Conservation (phyloP, 2,888 invertebrate genomes). For the Ophion slaviceki region DNA sequence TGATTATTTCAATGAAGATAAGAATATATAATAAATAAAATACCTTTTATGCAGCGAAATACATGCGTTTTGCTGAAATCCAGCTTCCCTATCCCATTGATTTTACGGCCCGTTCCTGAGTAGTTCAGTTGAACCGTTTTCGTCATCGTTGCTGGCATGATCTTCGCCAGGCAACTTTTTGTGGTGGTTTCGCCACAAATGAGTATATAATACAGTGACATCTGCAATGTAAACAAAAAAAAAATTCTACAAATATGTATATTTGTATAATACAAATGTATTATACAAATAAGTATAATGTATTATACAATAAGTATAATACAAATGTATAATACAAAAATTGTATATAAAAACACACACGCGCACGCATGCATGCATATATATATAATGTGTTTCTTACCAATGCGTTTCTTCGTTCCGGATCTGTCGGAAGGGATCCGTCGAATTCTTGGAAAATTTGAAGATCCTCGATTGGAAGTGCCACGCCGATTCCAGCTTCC, state of each 20-base stretch:
- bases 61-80: slow-evolving; percentile 33
- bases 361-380: no score
- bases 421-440: not conserved
- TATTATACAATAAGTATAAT: no score
- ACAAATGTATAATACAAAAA: no score
- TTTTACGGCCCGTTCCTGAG: slow-evolving; percentile 42
- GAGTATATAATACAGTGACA: slow-evolving; percentile 15
- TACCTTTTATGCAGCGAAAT: slow-evolving; percentile 31
- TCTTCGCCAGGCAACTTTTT: slow-evolving; percentile 23
- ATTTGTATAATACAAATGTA: no score
- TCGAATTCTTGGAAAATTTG: slow-evolving; percentile 10
- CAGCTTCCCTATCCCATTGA: slow-evolving; percentile 15
- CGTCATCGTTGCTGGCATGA: slow-evolving; percentile 32
- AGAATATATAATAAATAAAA: not conserved
- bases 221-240: slow-evolving; percentile 24
- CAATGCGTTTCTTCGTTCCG: slow-evolving; percentile 13
- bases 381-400: not conserved
- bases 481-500: slow-evolving; percentile 3
- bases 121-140: slow-evolving; percentile 20
- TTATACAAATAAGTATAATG: no score
- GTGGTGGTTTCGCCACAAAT: slow-evolving; percentile 17
- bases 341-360: no score
- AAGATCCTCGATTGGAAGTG: slow-evolving; percentile 7
- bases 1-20: slow-evolving; percentile 2
- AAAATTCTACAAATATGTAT: not conserved